Conservation (phyloP, 2,797 vertebrate species). For the Lycodopsis pacificus region DNA sequence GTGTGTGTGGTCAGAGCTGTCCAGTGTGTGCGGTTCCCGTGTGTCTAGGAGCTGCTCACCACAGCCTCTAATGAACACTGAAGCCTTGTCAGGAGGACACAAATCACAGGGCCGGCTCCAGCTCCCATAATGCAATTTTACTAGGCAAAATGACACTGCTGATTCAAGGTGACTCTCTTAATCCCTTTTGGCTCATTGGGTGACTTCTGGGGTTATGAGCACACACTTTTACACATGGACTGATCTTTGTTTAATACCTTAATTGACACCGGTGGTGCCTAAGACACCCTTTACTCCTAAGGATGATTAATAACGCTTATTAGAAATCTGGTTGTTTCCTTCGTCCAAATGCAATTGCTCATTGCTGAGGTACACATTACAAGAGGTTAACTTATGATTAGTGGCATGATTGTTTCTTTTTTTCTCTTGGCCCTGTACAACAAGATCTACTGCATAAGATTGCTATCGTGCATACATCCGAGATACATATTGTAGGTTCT, state of each 20-base stretch:
- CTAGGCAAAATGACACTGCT: conserved; percentile 73
- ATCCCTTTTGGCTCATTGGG: conserved; percentile 70
- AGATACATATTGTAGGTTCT: background rate
- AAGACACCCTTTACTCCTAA: background rate
- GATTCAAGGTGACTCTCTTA: conserved; percentile 82
- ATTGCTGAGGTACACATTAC: background rate
- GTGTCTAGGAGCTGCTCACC: conserved; percentile 71
- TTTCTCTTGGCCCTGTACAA: background rate
- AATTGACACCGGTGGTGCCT: conserved; percentile 37
- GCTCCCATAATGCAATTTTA: conserved; percentile 82
- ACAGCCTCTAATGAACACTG: conserved; percentile 80
- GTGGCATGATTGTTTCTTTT: background rate
- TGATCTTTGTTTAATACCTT: conserved; percentile 47
- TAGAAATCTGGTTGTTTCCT: conserved; percentile 14
- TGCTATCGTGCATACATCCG: background rate
- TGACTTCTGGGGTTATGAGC: conserved; percentile 62
- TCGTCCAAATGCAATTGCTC: conserved; percentile 1
- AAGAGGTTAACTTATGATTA: background rate
- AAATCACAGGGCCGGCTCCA: conserved; percentile 78
- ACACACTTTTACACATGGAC: conserved; percentile 46
- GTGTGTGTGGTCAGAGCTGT: conserved; percentile 42
- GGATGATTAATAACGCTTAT: conserved; percentile 18
- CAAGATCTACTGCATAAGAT: background rate
- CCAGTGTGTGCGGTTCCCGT: conserved; percentile 51
- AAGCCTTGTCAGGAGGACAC: conserved; percentile 82